Conservation (phyloP, 1,140 invertebrate species). For the Apis cerana region DNA sequence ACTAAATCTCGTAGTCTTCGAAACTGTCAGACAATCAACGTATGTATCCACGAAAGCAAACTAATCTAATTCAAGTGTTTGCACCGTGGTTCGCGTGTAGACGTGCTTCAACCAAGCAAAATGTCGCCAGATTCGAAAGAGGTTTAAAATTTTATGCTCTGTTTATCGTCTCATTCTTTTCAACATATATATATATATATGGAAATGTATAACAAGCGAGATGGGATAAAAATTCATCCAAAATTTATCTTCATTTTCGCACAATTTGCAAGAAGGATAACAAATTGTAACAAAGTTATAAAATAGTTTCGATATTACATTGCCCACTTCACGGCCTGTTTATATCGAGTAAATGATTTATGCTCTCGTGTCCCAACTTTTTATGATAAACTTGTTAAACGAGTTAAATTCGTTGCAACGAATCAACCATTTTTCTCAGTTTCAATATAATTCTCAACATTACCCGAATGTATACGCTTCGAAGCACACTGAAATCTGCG, state of each 20-base stretch:
- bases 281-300: neutral
- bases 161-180: too few relatives aligned
- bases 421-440: neutral
- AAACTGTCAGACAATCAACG: slow-evolving; percentile 36
- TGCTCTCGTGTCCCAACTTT: neutral
- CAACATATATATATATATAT: neutral
- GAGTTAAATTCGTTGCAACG: neutral
- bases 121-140: neutral
- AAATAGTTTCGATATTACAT: neutral
- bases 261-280: neutral
- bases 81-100: slow-evolving; percentile 10
- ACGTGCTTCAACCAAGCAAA: neutral
- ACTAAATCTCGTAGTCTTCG: slow-evolving; percentile 38
- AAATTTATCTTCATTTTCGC: neutral
- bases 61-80: slow-evolving; percentile 60
- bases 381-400: neutral
- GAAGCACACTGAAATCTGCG: too few relatives aligned
- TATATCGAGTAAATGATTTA: neutral
- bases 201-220: too few relatives aligned
- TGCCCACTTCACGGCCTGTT: neutral
- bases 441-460: accelerated
- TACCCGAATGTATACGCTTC: too few relatives aligned
- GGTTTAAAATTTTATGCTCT: neutral
- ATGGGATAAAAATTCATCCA: too few relatives aligned
- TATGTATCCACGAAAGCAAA: slow-evolving; percentile 24